Evolutionary conservation across 2,797 vertebrate species (phyloP).

Genomic region (Jordanella pulchra): DNA sequence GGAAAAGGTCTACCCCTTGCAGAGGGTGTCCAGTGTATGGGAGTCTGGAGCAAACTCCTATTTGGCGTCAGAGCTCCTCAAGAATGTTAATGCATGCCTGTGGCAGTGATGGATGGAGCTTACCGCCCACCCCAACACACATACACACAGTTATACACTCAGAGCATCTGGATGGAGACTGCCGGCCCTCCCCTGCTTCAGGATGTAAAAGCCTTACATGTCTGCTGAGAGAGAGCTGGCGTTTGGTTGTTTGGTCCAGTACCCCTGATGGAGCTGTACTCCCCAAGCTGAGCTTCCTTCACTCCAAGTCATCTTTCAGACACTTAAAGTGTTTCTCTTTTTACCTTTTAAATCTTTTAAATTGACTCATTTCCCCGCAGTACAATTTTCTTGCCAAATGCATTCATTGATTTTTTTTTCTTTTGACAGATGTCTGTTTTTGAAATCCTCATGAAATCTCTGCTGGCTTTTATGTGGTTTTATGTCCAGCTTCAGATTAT

Average conservation of each 20-base stretch:
- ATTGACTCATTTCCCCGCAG: conserved; percentile 33
- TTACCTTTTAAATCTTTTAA: conserved; percentile 42
- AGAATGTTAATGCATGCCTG: conserved; percentile 80
- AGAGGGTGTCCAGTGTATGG: conserved; percentile 11
- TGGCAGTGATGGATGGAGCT: conserved; percentile 74
- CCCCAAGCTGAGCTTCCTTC: conserved; percentile 36
- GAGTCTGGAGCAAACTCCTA: conserved; percentile 51
- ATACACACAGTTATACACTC: conserved; percentile 7
- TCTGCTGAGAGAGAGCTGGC: conserved; percentile 54
- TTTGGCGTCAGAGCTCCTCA: conserved; percentile 68
- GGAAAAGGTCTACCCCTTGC: conserved; percentile 24
- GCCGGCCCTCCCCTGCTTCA: conserved; percentile 38
- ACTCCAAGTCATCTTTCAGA: conserved; percentile 28
- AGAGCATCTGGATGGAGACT: conserved; percentile 61
- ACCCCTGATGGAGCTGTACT: conserved; percentile 57
- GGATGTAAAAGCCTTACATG: conserved; percentile 48
- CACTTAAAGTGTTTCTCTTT: conserved; percentile 34
- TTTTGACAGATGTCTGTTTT: conserved; percentile 6
- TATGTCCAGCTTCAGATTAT: conserved; percentile 52
- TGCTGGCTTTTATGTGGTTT: conserved; percentile 36
- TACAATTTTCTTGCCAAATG: conserved; percentile 18
- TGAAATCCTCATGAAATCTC: conserved; percentile 22
- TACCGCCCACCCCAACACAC: conserved; percentile 13
- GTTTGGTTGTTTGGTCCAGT: conserved; percentile 55
- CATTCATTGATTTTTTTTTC: conserved; percentile 37